These are phyloP conservation scores for Plebejus melissa DNA, from an alignment of 2,888 invertebrate species.

Conservation along the genomic window DNA sequence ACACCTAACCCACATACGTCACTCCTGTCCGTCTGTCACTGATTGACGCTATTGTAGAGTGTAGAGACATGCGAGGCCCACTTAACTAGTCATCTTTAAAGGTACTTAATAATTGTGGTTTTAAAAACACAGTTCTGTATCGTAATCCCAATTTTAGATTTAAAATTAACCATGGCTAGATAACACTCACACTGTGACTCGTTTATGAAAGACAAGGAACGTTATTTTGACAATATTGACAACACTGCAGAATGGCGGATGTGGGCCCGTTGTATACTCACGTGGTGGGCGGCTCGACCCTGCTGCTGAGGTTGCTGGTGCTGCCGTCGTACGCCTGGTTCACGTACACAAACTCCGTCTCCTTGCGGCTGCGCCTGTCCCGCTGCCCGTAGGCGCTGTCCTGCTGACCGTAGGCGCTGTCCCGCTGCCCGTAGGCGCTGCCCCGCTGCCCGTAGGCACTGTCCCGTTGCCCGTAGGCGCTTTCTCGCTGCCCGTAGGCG, in stretches of 20 bases:
- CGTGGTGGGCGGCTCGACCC: slow-evolving; percentile 49
- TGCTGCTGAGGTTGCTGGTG: slow-evolving; percentile 45
- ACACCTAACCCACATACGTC: slow-evolving; percentile 2
- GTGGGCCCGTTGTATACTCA: slow-evolving; percentile 35
- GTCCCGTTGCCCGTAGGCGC: slow-evolving; percentile 4
- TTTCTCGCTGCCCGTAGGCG: not conserved
- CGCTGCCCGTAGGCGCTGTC: too few relatives aligned
- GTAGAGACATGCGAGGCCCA: not conserved
- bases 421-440: not conserved
- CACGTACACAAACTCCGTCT: slow-evolving; percentile 55
- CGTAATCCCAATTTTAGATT: too few relatives aligned
- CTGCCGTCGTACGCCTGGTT: slow-evolving; percentile 61
- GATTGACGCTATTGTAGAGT: not conserved
- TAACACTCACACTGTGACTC: not conserved
- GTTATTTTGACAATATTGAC: not conserved
- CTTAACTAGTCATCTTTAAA: not conserved
- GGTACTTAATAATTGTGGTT: too few relatives aligned
- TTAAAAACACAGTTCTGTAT: too few relatives aligned
- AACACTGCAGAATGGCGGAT: not conserved
- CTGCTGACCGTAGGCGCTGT: not conserved
- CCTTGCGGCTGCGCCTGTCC: not conserved
- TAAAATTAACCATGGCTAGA: too few relatives aligned
- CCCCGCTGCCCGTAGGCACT: not conserved
- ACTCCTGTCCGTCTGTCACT: not conserved
- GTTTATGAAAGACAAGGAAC: not conserved